Percentiles rank a stretch among this genome's conserved stretches.
Evolutionary conservation across 2,888 invertebrate species (phyloP).

Genomic region (Synergus itoensis): DNA sequence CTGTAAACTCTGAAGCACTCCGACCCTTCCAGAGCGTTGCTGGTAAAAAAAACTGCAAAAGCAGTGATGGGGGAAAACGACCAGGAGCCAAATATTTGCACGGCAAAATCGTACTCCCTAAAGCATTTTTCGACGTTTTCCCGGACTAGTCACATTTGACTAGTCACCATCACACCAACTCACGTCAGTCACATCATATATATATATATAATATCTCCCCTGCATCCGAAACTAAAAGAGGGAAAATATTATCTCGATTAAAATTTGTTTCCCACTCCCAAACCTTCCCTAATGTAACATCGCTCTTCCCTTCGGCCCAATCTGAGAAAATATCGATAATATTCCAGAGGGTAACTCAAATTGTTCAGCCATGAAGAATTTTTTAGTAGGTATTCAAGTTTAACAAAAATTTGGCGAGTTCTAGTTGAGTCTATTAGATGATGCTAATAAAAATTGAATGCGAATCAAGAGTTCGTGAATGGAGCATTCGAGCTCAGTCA

Average conservation of each 20-base stretch:
- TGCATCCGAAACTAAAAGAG: background rate
- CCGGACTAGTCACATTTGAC: background rate
- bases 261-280: constrained; percentile 30
- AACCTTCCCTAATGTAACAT: constrained; percentile 3
- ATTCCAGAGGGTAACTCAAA: background rate
- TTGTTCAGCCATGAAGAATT: too few relatives aligned
- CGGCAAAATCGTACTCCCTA: constrained; percentile 4
- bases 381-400: too few relatives aligned
- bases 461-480: constrained; percentile 29
- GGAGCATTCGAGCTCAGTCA: constrained; percentile 42
- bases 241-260: constrained; percentile 19
- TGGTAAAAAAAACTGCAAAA: constrained; percentile 39
- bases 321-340: background rate
- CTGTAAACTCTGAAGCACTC: constrained; percentile 32
- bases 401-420: background rate
- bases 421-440: background rate
- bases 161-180: background rate
- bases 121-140: constrained; percentile 26
- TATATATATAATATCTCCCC: background rate
- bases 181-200: background rate
- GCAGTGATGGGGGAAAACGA: constrained; percentile 24
- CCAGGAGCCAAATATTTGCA: constrained; percentile 39
- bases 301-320: background rate
- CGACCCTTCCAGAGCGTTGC: constrained; percentile 17
- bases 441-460: background rate